Evolutionary conservation across 2,797 vertebrate genomes (phyloP), one percentile per base, ranked within the genome.

Genomic region (Threskiornis aethiopicus): DNA sequence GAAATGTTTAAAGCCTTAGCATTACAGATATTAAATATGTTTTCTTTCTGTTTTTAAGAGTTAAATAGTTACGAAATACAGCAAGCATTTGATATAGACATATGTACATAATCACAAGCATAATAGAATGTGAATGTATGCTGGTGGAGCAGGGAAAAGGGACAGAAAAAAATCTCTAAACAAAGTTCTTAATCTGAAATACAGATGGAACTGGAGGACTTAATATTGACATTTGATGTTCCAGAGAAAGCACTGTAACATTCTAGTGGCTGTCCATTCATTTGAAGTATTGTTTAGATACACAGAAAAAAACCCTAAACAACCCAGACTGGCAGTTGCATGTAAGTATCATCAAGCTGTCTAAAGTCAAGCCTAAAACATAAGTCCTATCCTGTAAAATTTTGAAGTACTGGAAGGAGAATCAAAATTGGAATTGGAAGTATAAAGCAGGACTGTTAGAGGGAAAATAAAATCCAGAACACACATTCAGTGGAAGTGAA

Each of bases 391-490:
- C 11, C 9, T 49, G 19, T 13, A 78, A 57, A 35, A 57, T 51
- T 25, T 44, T 87, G 10, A 69, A 84, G 10, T 62, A 58, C 10
- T 84, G 47, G 28, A 57, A 89, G 24, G 9, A 72, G 8, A 90
- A 49, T 39, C 29, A 72, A 86, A 86, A 87, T 15, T 51, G 37
- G 19, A 78, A 78, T 20, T 5, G 1, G 24, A 47, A 66, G 6
- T 35, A 44, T 59, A 84, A 73, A 66, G 4, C 28, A 69, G 29
- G 20, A 46, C 4, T 42, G 5, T 22, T 26, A 13, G 16, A 29
- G 2, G 5, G 3, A 0, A 2, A 33, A n/a, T 28, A 28, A n/a
- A 67, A 31, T 51, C 24, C 31, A 31, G 31, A 64, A 29, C 15
- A 21, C 3, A 9, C 7, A 46, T 37, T 73, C 51, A 70, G 8